phyloP scores from a whole-genome alignment of 2,888 invertebrate species.

The Eumerus sabulonum region DNA sequence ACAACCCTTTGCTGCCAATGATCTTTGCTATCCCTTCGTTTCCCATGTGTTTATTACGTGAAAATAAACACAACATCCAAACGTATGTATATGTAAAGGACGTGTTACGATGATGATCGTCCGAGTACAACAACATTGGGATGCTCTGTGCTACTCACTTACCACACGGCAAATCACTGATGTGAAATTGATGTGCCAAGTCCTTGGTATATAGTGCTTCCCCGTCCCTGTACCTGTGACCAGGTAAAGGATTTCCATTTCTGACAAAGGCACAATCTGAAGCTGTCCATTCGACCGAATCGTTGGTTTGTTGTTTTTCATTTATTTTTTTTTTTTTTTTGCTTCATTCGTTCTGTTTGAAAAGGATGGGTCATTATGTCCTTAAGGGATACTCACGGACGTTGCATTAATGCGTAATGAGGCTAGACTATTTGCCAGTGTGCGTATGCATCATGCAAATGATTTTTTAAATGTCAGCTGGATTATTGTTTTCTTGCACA shows the following conservation, averaged over 20 bases:
- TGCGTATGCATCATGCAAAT: constrained; percentile 53
- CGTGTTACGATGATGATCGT: constrained; percentile 51
- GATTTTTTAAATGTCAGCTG: constrained; percentile 67
- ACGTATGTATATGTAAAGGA: too few species aligned
- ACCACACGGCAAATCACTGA: constrained; percentile 48
- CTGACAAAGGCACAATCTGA: not conserved
- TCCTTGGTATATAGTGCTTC: too few species aligned
- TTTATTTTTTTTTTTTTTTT: too few species aligned
- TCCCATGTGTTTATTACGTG: constrained; percentile 6
- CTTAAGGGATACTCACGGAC: constrained; percentile 62
- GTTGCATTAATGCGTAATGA: constrained; percentile 67
- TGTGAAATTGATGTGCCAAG: constrained; percentile 68
- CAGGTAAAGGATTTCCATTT: constrained; percentile 56
- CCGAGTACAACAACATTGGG: constrained; percentile 4
- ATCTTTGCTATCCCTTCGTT: constrained; percentile 18
- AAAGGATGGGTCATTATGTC: constrained; percentile 68
- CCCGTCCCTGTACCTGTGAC: constrained; percentile 52
- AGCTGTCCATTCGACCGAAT: constrained; percentile 44
- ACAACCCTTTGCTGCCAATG: constrained; percentile 43
- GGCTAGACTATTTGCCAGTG: constrained; percentile 56
- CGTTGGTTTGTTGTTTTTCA: not conserved
- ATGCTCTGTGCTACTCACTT: too few species aligned
- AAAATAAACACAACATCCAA: constrained; percentile 13
- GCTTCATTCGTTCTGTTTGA: constrained; percentile 5
- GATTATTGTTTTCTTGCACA: constrained; percentile 44